Base-by-base conservation (phyloP, 2,113 vertebrate species). In the Chloebia gouldiae region DNA sequence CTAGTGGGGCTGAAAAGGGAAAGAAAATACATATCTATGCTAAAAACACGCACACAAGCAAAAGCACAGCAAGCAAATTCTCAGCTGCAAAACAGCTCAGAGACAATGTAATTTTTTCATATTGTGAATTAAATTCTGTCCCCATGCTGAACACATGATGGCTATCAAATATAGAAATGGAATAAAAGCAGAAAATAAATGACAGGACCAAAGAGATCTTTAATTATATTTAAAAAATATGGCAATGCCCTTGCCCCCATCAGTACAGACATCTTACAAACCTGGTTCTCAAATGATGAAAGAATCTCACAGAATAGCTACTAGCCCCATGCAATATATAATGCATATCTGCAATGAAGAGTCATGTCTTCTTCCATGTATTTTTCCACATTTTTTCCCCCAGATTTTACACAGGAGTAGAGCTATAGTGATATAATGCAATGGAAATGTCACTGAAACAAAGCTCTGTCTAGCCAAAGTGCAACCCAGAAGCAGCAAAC, bases 211-310 rank as follows among this genome's bases (percentile, higher is more conserved):
- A 66, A 88, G 15, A 80, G 7, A 35, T 63, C 22, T 39, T 82
- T 50, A 60, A 39, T 35, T 54, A 9, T 31, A 31, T 31, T 11
- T 63, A 45, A 64, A 37, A 69, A 53, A 61, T 24, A 14, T 35
- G 28, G 21, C 19, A 25, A 24, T 0, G 0, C 8, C 9, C 11
- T 7, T 5, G 1, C 6, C 19, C 31, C 13, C 23, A 9, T 78
- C 54, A 22, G 37, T 60, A 33, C 27, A 73, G 37, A 33, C 24
- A 83, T 28, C 35, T 49, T 42, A 47, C 49, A 64, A 64, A 77
- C 35, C 23, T 47, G 13, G 9, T 89, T 28, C 20, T 81, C 54
- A 37, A 10, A 64, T 5, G 4, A 33, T 35, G 11, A 6, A 79
- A 60, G 35, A 72, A 59, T 35, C 23, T 77, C 30, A 54, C 20